Percentiles rank a stretch among this genome's conserved stretches.
Evolutionary conservation across 2,888 invertebrate genomes (phyloP).

Genomic region (Andrena trimmerana): DNA sequence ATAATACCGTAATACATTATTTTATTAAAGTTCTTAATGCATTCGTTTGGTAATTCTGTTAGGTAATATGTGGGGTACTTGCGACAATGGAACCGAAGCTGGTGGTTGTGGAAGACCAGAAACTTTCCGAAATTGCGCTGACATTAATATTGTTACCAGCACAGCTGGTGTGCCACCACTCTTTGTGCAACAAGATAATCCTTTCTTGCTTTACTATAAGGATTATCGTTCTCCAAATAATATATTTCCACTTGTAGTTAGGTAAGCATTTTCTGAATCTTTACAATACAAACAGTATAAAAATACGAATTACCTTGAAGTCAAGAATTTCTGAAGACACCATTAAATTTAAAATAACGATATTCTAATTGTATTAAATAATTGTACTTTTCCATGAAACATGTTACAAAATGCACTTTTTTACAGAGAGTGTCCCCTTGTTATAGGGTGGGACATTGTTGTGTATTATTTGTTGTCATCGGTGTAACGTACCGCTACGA

Average conservation of each 20-base stretch:
- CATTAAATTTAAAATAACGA: too few species aligned
- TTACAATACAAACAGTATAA: background rate
- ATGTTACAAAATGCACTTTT: too few species aligned
- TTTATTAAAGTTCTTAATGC: too few species aligned
- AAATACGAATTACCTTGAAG: too few species aligned
- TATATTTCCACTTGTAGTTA: slow-evolving; percentile 91
- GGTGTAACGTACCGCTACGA: too few species aligned
- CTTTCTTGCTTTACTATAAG: slow-evolving; percentile 91
- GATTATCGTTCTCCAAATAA: slow-evolving; percentile 89
- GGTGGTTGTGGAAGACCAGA: slow-evolving; percentile 96
- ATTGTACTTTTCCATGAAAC: too few species aligned
- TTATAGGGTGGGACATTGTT: too few species aligned
- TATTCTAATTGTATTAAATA: background rate
- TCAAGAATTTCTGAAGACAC: too few species aligned
- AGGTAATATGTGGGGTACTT: slow-evolving; percentile 97
- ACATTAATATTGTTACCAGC: slow-evolving; percentile 93
- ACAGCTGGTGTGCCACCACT: slow-evolving; percentile 91
- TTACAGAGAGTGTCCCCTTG: too few species aligned
- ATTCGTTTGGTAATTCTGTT: slow-evolving; percentile 35
- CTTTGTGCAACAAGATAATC: slow-evolving; percentile 90
- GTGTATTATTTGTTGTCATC: too few species aligned
- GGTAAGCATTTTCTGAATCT: slow-evolving; percentile 85
- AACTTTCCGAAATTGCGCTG: slow-evolving; percentile 96
- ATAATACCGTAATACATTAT: background rate
- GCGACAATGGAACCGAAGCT: slow-evolving; percentile 93